Evolutionary conservation across 2,113 vertebrate species (phyloP), one percentile per base, ranked within the genome.

Genomic region (Aleadryas rufinucha): DNA sequence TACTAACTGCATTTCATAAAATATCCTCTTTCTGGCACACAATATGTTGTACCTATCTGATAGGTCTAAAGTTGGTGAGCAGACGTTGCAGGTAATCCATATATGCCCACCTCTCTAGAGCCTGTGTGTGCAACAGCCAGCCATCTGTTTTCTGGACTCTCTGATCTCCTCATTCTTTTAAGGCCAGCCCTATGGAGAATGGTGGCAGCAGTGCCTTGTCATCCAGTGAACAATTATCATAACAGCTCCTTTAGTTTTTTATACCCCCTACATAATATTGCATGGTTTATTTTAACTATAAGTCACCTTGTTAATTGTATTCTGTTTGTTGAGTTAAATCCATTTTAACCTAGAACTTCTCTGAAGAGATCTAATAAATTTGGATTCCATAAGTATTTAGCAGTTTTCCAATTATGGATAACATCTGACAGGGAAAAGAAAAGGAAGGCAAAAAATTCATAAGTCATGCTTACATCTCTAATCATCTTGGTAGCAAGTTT

Each of bases 91-190:
- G 90, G 77, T 92, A 86, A 95, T 54, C 69, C 42, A 33, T 61
- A 91, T 33, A 89, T 42, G 71, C 57, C 37, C 42, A 42, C 82
- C 59, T 97, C 97, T 96, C 95, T 9, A 54, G 93, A 93, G 94
- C 65, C 64, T 63, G 49, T 30, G 56, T 86, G 70, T 66, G 75
- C 59, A 92, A 91, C 37, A 82, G 57, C 31, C 49, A 85, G 77
- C 87, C 96, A 97, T 95, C 96, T 97, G 95, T 53, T 95, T 95
- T 56, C 89, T 93, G 87, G 89, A 68, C 82, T 93, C 60, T 89
- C 79, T 94, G n/a, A 90, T 96, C 63, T 85, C 81, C 63, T 47
- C 39, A 27, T 44, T 86, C 56, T 95, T 94, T 96, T 92, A 95
- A 97, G 90, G 95, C 64, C 87, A 96, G 37, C 66, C 54, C 80